Base-by-base conservation (phyloP, 2,888 invertebrate species). In the Athetis lepigone region DNA sequence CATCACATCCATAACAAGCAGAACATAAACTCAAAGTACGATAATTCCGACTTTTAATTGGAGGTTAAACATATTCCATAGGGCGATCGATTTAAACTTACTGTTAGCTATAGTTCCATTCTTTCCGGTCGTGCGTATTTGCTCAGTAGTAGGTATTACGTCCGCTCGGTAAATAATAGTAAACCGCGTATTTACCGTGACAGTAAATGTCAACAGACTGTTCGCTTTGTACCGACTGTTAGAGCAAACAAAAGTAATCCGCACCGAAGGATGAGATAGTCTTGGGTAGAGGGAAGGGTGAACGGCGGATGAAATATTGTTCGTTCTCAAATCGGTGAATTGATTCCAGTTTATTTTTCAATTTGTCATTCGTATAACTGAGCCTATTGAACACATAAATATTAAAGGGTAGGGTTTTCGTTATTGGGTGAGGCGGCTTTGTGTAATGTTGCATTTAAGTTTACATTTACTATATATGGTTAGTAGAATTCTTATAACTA, bases 131-230 rank as follows among this genome's bases (percentile, higher is more conserved):
- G 46, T 62, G 47, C 54, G 70, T 87, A 85, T 89, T 87, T 87
- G 75, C 80, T 83, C 70, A 83, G 82, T 80, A 82, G 84, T 81
- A 85, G 83, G 85, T 88, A 90, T 88, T 89, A 90, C 86, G 88
- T 88, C 89, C 90, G 84, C 82, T 86, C 82, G 66, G 90, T 89
- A 93, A 94, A 93, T 92, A 94, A 90, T 89, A 90, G 91, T 92
- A 89, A 88, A 90, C 91, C 89, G 86, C 88, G 89, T 93, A 90
- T 94, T 92, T 92, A 88, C 93, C 65, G 84, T 90, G 89, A 90
- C 92, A 90, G 92, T 87, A 84, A 88, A 88, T 89, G 92, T 93
- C 92, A 93, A 93, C 90, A 93, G 86, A 90, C 85, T 91, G 91
- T 88, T 89, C 91, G 89, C 91, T 93, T 93, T 92, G 90, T 90